These are phyloP conservation scores for Drosophila ficusphila DNA, from an alignment of 1,140 invertebrate genomes.

Conservation along the genomic window DNA sequence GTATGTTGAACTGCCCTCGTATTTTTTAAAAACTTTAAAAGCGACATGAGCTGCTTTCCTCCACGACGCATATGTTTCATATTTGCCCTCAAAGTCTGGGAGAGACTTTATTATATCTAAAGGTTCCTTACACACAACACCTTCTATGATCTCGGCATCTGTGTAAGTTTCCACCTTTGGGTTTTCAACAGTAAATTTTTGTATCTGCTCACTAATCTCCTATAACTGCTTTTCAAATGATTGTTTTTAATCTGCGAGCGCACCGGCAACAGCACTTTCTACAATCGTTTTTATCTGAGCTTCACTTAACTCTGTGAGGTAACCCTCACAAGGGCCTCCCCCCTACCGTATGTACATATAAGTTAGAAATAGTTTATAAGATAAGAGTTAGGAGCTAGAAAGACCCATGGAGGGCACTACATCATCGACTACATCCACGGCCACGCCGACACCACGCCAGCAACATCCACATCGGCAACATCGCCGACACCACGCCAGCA, in stretches of 20 bases:
- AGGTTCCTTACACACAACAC: conserved; percentile 23
- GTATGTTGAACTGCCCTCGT: conserved; percentile 35
- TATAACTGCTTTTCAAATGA: conserved; percentile 3
- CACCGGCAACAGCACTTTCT: neutral
- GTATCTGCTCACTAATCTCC: neutral
- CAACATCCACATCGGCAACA: too few species aligned
- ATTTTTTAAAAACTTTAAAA: conserved; percentile 44
- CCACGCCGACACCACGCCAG: too few species aligned
- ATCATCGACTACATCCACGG: too few species aligned
- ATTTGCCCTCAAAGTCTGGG: conserved; percentile 38
- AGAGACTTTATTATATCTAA: conserved; percentile 45
- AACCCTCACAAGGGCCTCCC: too few species aligned
- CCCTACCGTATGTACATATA: too few species aligned
- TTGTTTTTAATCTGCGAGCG: conserved; percentile 8
- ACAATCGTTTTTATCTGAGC: conserved; percentile 2
- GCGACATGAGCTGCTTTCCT: conserved; percentile 37
- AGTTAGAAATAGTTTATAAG: too few species aligned
- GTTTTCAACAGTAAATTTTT: conserved; percentile 1
- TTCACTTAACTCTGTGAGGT: too few species aligned
- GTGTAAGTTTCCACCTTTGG: conserved; percentile 1
- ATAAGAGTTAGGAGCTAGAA: too few species aligned
- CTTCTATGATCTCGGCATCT: conserved; percentile 1
- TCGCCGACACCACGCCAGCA: too few species aligned
- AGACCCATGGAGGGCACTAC: too few species aligned
- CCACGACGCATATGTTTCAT: conserved; percentile 43